These are phyloP conservation scores for Pipistrellus kuhlii DNA, from an alignment of 2,797 vertebrate genomes.

Conservation along the genomic window DNA sequence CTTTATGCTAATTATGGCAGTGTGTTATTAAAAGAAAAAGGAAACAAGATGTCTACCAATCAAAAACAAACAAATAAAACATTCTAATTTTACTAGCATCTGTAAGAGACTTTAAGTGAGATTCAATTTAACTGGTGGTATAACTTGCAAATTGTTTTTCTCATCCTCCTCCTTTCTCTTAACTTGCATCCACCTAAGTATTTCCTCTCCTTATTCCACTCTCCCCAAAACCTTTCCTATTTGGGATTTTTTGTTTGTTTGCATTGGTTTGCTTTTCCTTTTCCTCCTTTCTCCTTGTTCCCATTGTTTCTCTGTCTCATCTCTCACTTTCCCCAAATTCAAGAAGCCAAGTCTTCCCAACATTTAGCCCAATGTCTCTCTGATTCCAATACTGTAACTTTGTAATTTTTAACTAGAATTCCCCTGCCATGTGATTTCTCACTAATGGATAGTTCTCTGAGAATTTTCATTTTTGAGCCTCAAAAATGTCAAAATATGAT, in stretches of 20 bases:
- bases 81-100: neutral
- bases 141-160: neutral
- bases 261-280: neutral
- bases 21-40: neutral
- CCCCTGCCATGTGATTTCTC: neutral
- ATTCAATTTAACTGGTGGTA: neutral
- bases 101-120: neutral
- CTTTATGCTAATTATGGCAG: neutral
- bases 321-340: neutral
- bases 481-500: neutral
- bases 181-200: neutral
- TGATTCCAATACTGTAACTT: neutral
- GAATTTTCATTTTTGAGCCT: neutral
- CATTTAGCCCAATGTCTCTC: neutral
- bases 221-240: neutral
- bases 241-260: neutral
- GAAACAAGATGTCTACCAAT: neutral
- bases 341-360: neutral
- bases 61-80: neutral
- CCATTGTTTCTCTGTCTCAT: neutral
- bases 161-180: neutral
- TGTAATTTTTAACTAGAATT: neutral
- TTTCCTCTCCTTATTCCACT: neutral
- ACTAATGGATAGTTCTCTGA: neutral
- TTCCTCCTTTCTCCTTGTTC: neutral